Evolutionary conservation across 2,888 invertebrate genomes (phyloP), one percentile per base, ranked within the genome.

Genomic region (Salpingus planirostris): DNA sequence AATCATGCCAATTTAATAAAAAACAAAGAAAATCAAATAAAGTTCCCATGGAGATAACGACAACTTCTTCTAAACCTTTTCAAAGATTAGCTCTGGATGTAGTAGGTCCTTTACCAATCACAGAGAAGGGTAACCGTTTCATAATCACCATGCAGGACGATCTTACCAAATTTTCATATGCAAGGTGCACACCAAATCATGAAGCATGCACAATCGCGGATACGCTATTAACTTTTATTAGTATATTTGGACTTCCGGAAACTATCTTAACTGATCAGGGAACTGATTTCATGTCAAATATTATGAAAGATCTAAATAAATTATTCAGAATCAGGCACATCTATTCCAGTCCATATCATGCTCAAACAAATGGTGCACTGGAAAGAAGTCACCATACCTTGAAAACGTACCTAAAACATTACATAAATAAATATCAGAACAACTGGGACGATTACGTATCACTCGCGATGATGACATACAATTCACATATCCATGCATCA

Each of bases 381-480:
- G 18, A 18, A 18, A 18, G 18, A 18, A 18, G 18, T 18, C 18
- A 18, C 8, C 8, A 7, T 8, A 18, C 18, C 8, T 18, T 18
- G 18, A 18, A 18, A 8, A 18, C 6, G 6, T 18, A 18, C 18
- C 8, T 18, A 18, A 18, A 18, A 18, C 18, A 18, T 8, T 18
- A 18, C 8, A 18, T 18, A 8, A n/a, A n/a, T n/a, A n/a, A n/a
- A n/a, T n/a, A n/a, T n/a, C n/a, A n/a, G n/a, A n/a, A n/a, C n/a
- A n/a, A 18, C 8, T 18, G 18, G 18, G 18, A 18, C 8, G 18
- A 18, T 18, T 18, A 18, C 8, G 8, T 18, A 7, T 8, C 18
- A 18, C 18, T 18, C 6, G 55, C 54, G 0, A 47, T 56, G 30
- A 40, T 58, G 24, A 29, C 47, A 1, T 59, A 59, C 32, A 54